Evolutionary conservation across 2,797 vertebrate genomes (phyloP).

Genomic region (Epinephelus malabaricus): DNA sequence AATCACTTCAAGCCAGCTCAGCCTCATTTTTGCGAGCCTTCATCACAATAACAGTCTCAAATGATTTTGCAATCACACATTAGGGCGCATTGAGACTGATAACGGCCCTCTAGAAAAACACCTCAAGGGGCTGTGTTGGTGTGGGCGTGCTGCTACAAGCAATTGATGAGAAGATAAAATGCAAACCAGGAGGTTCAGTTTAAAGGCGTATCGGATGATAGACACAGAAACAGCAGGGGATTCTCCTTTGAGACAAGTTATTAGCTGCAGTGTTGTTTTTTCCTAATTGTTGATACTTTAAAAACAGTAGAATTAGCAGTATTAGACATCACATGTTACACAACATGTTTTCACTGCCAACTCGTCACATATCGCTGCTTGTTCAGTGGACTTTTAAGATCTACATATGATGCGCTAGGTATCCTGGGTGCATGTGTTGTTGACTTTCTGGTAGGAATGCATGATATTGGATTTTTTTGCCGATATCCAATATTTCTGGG

Average conservation of each 20-base stretch:
- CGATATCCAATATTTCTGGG: too few relatives aligned
- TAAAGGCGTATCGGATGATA: neutral
- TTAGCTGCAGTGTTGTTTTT: neutral
- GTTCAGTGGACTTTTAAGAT: too few relatives aligned
- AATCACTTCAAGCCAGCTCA: neutral
- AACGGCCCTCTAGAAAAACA: conserved; percentile 1
- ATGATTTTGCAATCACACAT: conserved; percentile 7
- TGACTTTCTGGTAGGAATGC: too few relatives aligned
- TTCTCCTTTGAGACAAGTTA: neutral
- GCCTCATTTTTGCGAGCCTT: neutral
- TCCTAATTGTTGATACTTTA: neutral
- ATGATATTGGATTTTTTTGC: too few relatives aligned
- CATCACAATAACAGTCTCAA: neutral
- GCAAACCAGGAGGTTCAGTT: conserved; percentile 10
- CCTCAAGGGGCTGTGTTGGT: neutral
- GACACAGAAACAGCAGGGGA: neutral
- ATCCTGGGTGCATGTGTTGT: too few relatives aligned
- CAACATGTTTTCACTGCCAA: too few relatives aligned
- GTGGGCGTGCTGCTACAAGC: conserved; percentile 7
- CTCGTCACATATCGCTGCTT: too few relatives aligned
- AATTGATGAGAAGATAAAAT: conserved; percentile 5
- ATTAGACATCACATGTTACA: neutral
- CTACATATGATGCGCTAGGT: too few relatives aligned
- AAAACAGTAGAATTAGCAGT: neutral
- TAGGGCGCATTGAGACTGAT: neutral